Evolutionary conservation across 2,888 invertebrate genomes (phyloP).

Genomic region (Dysmachus trigonus): DNA sequence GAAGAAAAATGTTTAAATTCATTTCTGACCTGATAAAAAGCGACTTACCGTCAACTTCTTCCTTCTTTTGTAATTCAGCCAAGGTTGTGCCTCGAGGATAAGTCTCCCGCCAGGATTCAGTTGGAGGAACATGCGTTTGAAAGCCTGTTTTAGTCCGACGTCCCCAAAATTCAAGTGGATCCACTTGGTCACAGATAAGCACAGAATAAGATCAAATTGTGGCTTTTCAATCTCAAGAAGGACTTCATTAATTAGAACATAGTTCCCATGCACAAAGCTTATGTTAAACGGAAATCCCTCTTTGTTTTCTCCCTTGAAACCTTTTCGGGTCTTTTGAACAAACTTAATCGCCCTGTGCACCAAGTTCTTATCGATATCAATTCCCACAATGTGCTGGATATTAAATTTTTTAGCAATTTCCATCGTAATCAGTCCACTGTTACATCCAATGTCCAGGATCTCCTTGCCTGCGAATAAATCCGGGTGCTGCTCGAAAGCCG

Average conservation of each 20-base stretch:
- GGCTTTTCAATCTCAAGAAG: conserved; percentile 76
- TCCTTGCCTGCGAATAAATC: conserved; percentile 78
- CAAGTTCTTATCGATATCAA: conserved; percentile 84
- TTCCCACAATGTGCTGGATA: conserved; percentile 77
- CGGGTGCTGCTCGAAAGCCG: conserved; percentile 70
- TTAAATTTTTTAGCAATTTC: conserved; percentile 77
- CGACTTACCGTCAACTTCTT: conserved; percentile 69
- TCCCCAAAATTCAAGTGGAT: conserved; percentile 91
- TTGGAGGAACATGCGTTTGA: conserved; percentile 80
- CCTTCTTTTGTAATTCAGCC: conserved; percentile 79
- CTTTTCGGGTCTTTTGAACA: conserved; percentile 47
- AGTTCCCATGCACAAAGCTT: conserved; percentile 81
- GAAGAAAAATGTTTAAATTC: background rate
- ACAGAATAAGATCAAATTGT: conserved; percentile 84
- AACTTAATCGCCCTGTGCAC: conserved; percentile 63
- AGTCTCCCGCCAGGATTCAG: conserved; percentile 80
- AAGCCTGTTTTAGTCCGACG: conserved; percentile 80
- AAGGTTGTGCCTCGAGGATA: conserved; percentile 84
- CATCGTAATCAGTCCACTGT: conserved; percentile 83
- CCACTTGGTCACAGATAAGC: conserved; percentile 90
- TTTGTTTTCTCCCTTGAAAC: conserved; percentile 5
- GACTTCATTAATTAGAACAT: conserved; percentile 79
- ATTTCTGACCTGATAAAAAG: background rate
- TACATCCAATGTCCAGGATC: conserved; percentile 89
- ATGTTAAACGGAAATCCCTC: conserved; percentile 77